A percentile compares a stretch with the other conserved stretches of the same genome.
phyloP scores from a whole-genome alignment of 2,888 invertebrate species.

The Cotesia congregata region DNA sequence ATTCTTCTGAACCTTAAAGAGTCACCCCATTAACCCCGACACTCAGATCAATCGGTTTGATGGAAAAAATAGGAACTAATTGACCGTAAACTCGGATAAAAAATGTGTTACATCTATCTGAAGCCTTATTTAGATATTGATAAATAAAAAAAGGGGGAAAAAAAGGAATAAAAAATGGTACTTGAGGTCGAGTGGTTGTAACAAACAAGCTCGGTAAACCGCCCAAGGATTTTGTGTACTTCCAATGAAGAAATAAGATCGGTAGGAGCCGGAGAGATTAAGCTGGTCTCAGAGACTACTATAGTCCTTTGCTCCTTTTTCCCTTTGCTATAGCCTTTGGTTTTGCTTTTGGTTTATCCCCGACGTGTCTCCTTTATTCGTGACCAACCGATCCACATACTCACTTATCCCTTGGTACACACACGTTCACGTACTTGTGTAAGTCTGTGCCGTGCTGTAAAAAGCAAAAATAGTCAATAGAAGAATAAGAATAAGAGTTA shows the following conservation, averaged over 20 bases:
- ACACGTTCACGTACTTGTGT: constrained; percentile 9
- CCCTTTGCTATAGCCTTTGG: constrained; percentile 44
- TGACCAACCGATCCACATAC: constrained; percentile 22
- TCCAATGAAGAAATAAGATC: constrained; percentile 61
- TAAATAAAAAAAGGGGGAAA: neutral
- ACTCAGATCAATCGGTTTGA: too few relatives aligned
- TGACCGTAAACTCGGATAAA: too few relatives aligned
- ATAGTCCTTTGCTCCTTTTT: too few relatives aligned
- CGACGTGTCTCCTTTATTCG: constrained; percentile 29
- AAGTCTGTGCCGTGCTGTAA: neutral
- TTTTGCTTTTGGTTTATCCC: constrained; percentile 25
- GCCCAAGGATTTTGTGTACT: constrained; percentile 7
- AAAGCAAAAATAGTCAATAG: constrained; percentile 15
- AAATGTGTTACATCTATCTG: too few relatives aligned
- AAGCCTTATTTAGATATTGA: constrained; percentile 8
- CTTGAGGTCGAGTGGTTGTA: constrained; percentile 20
- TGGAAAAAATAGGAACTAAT: too few relatives aligned
- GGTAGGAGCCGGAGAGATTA: constrained; percentile 48
- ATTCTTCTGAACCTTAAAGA: too few relatives aligned
- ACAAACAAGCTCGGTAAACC: constrained; percentile 14
- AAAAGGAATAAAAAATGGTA: neutral
- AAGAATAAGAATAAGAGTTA: constrained; percentile 21
- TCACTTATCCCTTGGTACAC: neutral
- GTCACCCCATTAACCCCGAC: too few relatives aligned
- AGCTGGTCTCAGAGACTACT: constrained; percentile 53